phyloP scores from a whole-genome alignment of 2,888 invertebrate genomes.

The Eretmocerus hayati region DNA sequence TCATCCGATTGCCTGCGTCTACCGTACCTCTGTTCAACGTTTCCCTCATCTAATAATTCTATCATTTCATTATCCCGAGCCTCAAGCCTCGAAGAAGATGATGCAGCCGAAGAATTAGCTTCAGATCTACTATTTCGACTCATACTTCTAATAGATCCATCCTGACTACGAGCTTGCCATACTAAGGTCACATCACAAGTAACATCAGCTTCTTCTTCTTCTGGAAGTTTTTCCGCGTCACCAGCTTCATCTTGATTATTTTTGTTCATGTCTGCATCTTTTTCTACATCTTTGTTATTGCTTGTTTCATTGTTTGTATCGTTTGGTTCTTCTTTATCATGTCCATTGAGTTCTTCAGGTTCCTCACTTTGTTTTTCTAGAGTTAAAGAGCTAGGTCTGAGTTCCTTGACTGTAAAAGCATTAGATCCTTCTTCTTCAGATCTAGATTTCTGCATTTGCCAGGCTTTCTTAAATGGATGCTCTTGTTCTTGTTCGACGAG shows the following conservation, averaged over 20 bases:
- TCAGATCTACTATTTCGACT: constrained; percentile 28
- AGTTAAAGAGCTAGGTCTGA: constrained; percentile 3
- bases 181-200: constrained; percentile 18
- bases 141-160: too few species aligned
- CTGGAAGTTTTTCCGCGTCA: constrained; percentile 3
- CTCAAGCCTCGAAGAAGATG: constrained; percentile 21
- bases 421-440: constrained; percentile 41
- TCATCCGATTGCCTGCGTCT: constrained; percentile 31
- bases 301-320: too few species aligned
- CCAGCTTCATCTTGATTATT: too few species aligned
- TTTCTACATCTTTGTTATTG: too few species aligned
- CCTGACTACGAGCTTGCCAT: constrained; percentile 23
- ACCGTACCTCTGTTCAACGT: constrained; percentile 15
- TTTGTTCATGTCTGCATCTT: too few species aligned
- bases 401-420: constrained; percentile 32
- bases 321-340: constrained; percentile 1
- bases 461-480: constrained; percentile 44
- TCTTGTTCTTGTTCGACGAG: constrained; percentile 42
- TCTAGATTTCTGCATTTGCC: constrained; percentile 44
- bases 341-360: constrained; percentile 9
- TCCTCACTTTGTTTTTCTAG: constrained; percentile 17
- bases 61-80: constrained; percentile 32
- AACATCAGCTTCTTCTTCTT: constrained; percentile 5
- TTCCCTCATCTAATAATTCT: too few species aligned
- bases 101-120: constrained; percentile 23